Percentiles rank a stretch among this genome's conserved stretches.
Evolutionary conservation across 2,113 vertebrate species (phyloP).

Genomic region (Raja brachyura): DNA sequence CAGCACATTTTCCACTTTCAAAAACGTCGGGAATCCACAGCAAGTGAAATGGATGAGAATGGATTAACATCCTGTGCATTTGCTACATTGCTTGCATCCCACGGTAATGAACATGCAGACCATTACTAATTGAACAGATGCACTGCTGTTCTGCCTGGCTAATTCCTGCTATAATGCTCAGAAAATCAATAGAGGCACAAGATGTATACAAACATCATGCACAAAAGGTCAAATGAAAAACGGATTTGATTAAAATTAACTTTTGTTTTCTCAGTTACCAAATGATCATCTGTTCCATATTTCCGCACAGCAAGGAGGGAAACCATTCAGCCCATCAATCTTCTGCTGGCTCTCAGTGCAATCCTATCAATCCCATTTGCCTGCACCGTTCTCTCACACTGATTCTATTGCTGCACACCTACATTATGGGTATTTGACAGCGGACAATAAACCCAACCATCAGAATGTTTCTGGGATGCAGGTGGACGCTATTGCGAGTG

Average conservation of each 20-base stretch:
- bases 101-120: background rate
- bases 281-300: background rate
- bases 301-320: too few relatives aligned
- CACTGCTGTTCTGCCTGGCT: slow-evolving; percentile 16
- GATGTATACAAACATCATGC: background rate
- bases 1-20: background rate
- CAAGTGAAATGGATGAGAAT: background rate
- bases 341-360: too few relatives aligned
- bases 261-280: background rate
- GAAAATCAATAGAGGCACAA: background rate
- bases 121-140: background rate
- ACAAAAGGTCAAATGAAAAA: slow-evolving; percentile 25
- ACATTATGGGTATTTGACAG: too few relatives aligned
- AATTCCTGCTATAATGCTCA: background rate
- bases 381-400: too few relatives aligned
- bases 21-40: background rate
- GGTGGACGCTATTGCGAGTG: too few relatives aligned
- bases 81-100: background rate
- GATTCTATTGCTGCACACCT: too few relatives aligned
- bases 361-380: too few relatives aligned
- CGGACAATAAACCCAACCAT: too few relatives aligned
- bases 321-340: too few relatives aligned
- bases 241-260: background rate
- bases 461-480: too few relatives aligned
- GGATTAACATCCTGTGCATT: background rate